These are phyloP conservation scores for Sturmia bella DNA, from an alignment of 2,888 invertebrate species.

Conservation along the genomic window DNA sequence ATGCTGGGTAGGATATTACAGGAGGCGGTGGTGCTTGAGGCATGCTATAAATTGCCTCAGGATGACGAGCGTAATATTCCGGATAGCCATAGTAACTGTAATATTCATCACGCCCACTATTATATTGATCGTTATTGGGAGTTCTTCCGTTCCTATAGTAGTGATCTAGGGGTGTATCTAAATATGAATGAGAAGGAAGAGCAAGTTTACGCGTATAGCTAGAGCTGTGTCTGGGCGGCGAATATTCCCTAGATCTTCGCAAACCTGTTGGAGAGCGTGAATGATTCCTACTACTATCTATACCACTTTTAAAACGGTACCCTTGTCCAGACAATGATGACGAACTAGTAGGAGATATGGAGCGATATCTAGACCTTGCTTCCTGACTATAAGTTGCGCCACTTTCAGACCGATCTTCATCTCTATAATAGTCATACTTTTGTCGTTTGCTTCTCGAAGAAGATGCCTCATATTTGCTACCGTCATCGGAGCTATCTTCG, in stretches of 20 bases:
- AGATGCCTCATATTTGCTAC: not conserved
- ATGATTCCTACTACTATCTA: conserved; percentile 11
- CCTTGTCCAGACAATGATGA: not conserved
- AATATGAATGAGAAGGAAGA: not conserved
- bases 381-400: not conserved
- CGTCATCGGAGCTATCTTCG: conserved; percentile 60
- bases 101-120: conserved; percentile 6
- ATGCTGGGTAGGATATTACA: conserved; percentile 55
- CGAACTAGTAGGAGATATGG: conserved; percentile 15
- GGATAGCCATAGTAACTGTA: conserved; percentile 1
- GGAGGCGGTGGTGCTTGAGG: conserved; percentile 43
- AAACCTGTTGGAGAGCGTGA: conserved; percentile 31
- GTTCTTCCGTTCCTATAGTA: conserved; percentile 19
- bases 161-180: conserved; percentile 9
- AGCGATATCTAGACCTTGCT: not conserved
- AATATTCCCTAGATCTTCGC: conserved; percentile 13
- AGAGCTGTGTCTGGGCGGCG: not conserved
- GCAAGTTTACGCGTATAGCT: not conserved
- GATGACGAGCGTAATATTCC: not conserved
- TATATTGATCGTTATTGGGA: conserved; percentile 11
- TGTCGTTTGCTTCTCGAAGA: not conserved
- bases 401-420: not conserved
- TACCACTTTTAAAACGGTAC: conserved; percentile 7
- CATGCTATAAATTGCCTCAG: not conserved
- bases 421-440: not conserved